Conservation (phyloP, 1,140 invertebrate genomes). For the Drosophila auraria region DNA sequence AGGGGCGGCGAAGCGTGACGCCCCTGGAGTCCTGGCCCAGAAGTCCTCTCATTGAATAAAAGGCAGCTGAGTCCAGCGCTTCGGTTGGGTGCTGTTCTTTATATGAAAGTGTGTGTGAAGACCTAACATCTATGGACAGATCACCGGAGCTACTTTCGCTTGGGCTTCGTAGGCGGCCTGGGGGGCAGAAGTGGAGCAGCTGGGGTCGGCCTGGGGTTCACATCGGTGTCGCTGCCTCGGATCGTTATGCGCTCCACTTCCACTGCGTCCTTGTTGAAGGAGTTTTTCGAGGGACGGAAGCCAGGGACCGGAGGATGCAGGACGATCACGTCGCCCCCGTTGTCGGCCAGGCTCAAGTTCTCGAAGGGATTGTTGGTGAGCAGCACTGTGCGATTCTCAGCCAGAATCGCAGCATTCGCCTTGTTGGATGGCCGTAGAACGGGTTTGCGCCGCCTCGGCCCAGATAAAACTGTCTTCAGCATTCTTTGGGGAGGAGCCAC, state of each 20-base stretch:
- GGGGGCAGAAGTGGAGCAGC: conserved; percentile 1
- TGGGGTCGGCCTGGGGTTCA: background rate
- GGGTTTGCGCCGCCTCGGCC: background rate
- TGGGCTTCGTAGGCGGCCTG: conserved; percentile 27
- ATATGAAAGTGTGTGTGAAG: conserved; percentile 41
- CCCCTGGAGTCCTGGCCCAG: conserved; percentile 18
- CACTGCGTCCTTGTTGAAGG: conserved; percentile 15
- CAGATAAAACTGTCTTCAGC: background rate
- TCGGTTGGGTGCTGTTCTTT: conserved; percentile 45
- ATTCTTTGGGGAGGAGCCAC: background rate
- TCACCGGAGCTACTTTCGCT: conserved; percentile 1
- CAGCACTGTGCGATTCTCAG: conserved; percentile 9
- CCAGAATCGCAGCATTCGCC: background rate
- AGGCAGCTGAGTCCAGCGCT: conserved; percentile 39
- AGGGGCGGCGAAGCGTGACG: conserved; percentile 44
- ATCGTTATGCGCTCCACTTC: conserved; percentile 21
- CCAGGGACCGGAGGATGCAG: conserved; percentile 44
- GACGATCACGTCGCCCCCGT: conserved; percentile 43
- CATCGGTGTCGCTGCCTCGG: too few relatives aligned
- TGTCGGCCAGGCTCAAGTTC: conserved; percentile 6
- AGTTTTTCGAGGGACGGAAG: conserved; percentile 60
- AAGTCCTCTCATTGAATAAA: conserved; percentile 36
- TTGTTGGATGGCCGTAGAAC: conserved; percentile 16
- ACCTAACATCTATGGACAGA: conserved; percentile 36
- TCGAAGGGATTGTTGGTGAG: conserved; percentile 23